Conservation (phyloP, 2,888 invertebrate genomes). For the Epistrophella euchroma region DNA sequence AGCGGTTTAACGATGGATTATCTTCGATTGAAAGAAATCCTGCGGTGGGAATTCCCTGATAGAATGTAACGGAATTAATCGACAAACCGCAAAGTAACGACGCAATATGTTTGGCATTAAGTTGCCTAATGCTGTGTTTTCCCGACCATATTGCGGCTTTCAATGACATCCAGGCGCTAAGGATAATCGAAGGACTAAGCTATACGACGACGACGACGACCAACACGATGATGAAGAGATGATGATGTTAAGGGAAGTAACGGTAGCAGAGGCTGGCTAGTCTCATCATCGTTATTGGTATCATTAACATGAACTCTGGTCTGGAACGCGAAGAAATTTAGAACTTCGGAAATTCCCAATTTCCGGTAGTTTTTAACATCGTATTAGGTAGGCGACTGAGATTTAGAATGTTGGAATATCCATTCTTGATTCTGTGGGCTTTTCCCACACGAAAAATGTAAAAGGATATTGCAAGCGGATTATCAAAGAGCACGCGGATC, state of each 20-base stretch:
- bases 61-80: constrained; percentile 54
- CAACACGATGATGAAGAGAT: neutral
- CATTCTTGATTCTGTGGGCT: constrained; percentile 51
- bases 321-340: constrained; percentile 13
- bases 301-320: constrained; percentile 51
- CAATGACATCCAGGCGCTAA: constrained; percentile 56
- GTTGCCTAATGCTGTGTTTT: constrained; percentile 66
- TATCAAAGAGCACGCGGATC: constrained; percentile 38
- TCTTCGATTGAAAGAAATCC: constrained; percentile 65
- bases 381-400: neutral
- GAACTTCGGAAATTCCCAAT: constrained; percentile 62
- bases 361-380: constrained; percentile 46
- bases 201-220: constrained; percentile 5
- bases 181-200: constrained; percentile 20
- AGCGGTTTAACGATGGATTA: constrained; percentile 67
- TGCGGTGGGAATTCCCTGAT: constrained; percentile 53
- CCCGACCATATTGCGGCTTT: constrained; percentile 39
- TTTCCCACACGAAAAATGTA: constrained; percentile 9
- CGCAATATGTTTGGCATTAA: constrained; percentile 69
- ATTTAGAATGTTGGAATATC: constrained; percentile 22
- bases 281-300: constrained; percentile 55
- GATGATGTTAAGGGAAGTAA: constrained; percentile 2
- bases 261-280: constrained; percentile 54
- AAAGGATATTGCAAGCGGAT: constrained; percentile 51
- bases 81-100: constrained; percentile 44